These are phyloP conservation scores for Steromphala cineraria DNA, from an alignment of 2,888 invertebrate genomes.

Conservation along the genomic window DNA sequence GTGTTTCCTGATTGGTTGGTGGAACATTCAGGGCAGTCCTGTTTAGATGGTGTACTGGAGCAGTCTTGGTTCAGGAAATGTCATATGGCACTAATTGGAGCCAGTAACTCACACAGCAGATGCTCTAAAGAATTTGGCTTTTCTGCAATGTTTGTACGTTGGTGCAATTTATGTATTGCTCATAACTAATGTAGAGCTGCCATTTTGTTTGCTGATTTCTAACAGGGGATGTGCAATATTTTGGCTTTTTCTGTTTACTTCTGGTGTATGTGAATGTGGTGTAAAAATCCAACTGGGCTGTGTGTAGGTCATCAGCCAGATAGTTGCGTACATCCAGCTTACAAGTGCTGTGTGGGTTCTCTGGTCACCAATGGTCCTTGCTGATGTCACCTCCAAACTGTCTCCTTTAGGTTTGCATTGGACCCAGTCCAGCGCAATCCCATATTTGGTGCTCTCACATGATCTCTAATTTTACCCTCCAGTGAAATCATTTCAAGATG, in stretches of 20 bases:
- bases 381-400: no score
- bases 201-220: neutral
- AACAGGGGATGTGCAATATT: conserved; percentile 14
- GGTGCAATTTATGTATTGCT: conserved; percentile 17
- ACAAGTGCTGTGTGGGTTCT: no score
- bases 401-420: neutral
- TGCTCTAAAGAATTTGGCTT: neutral
- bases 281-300: no score
- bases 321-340: no score
- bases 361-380: no score
- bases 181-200: neutral
- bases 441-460: conserved; percentile 11
- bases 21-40: no score
- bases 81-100: no score
- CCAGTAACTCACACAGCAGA: no score
- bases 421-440: neutral
- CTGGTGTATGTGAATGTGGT: neutral
- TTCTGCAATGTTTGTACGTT: conserved; percentile 3
- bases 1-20: no score
- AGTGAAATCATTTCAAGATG: neutral
- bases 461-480: conserved; percentile 13
- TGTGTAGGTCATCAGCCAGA: no score
- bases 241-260: neutral
- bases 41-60: no score
- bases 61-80: no score